A percentile compares a stretch with the other conserved stretches of the same genome.
These are phyloP conservation scores for Trachymyrmex septentrionalis DNA, from an alignment of 1,140 invertebrate species.

Conservation along the genomic window DNA sequence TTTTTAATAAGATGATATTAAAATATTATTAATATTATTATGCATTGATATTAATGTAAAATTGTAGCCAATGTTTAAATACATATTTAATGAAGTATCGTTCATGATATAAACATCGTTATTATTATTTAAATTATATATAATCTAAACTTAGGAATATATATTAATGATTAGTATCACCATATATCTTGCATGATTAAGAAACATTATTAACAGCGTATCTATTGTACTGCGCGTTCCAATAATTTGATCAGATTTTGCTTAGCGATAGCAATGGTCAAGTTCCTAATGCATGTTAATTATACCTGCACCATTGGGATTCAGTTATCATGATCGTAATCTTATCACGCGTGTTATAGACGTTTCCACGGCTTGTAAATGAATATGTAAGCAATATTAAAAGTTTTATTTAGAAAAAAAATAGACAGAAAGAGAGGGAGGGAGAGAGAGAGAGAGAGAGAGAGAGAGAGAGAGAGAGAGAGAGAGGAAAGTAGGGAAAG, in stretches of 20 bases:
- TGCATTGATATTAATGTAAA: not conserved
- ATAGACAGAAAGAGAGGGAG: not conserved
- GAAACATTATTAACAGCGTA: not conserved
- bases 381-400: not conserved
- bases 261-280: conserved; percentile 38
- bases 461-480: not conserved
- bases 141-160: not conserved
- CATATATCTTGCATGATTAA: not conserved
- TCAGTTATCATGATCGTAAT: conserved; percentile 38
- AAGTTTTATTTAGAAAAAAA: not conserved
- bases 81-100: not conserved
- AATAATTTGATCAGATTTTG: conserved; percentile 57
- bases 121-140: not conserved
- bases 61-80: not conserved
- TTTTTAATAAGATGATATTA: not conserved
- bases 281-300: conserved; percentile 45
- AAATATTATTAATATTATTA: no score
- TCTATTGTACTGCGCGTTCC: not conserved
- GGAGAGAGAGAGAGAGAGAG: not conserved
- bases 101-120: not conserved
- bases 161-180: not conserved
- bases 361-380: conserved; percentile 18
- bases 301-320: conserved; percentile 15
- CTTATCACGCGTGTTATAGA: conserved; percentile 54
- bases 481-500: not conserved